These are phyloP conservation scores for Acanthosepion lycidas DNA, from an alignment of 2,888 invertebrate species.

Conservation along the genomic window DNA sequence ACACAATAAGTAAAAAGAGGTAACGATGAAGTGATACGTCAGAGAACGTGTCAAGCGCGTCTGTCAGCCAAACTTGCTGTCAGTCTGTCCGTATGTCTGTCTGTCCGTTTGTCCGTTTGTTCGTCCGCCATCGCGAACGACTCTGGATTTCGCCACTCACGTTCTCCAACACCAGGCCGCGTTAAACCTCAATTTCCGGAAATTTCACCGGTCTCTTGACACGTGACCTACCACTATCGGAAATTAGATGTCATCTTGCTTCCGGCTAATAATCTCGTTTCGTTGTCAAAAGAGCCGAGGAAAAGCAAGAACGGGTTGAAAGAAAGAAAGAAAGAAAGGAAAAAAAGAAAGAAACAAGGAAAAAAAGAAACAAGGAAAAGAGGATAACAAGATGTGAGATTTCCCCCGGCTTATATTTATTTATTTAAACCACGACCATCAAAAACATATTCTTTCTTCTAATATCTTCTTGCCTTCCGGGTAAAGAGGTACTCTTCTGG, in stretches of 20 bases:
- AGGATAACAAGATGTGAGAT: background rate
- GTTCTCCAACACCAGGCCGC: background rate
- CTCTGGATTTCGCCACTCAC: too few species aligned
- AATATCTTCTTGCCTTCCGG: too few species aligned
- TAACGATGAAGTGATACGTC: background rate
- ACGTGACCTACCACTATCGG: background rate
- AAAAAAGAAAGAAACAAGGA: background rate
- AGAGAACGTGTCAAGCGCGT: background rate
- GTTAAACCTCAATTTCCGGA: slow-evolving; percentile 33
- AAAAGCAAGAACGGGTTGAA: background rate
- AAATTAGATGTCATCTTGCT: slow-evolving; percentile 17
- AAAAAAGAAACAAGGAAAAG: background rate
- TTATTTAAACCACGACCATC: background rate
- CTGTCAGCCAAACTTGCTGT: too few species aligned
- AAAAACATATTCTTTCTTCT: too few species aligned
- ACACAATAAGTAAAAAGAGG: background rate
- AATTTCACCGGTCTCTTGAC: background rate
- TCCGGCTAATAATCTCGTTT: slow-evolving; percentile 21
- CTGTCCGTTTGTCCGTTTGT: too few species aligned
- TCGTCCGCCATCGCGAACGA: too few species aligned
- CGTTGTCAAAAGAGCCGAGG: background rate
- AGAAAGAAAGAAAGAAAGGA: background rate
- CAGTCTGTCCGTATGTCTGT: too few species aligned
- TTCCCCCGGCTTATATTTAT: background rate
- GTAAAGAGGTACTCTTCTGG: too few species aligned